Percentiles rank a stretch among this genome's conserved stretches.
Evolutionary conservation across 2,113 vertebrate species (phyloP).

Genomic region (Plestiodon gilberti): DNA sequence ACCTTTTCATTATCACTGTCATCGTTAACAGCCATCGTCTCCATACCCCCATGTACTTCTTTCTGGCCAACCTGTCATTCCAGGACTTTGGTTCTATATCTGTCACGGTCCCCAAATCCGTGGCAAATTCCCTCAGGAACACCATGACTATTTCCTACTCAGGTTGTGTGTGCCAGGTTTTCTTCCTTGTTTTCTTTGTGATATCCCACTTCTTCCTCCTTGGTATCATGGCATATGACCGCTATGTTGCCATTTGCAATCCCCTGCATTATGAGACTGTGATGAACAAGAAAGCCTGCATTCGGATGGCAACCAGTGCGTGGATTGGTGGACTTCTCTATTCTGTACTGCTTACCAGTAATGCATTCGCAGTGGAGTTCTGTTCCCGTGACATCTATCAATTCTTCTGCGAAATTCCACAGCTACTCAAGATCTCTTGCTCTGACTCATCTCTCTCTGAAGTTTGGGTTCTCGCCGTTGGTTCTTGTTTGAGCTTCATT

Average conservation of each 20-base stretch:
- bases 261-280: neutral
- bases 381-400: constrained; percentile 29
- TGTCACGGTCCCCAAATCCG: neutral
- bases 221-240: neutral
- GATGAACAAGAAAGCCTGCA: neutral
- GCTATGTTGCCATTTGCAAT: neutral
- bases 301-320: too few species aligned
- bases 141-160: neutral
- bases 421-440: constrained; percentile 24
- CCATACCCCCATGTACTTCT: neutral
- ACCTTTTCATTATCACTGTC: neutral
- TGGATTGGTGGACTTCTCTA: too few species aligned
- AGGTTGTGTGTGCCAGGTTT: neutral
- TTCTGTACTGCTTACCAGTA: too few species aligned
- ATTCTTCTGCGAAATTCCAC: neutral
- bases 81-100: neutral
- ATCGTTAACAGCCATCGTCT: neutral
- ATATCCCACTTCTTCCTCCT: too few species aligned
- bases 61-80: neutral
- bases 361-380: constrained; percentile 32
- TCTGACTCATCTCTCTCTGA: neutral
- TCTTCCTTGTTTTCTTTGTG: neutral
- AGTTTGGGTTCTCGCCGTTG: neutral
- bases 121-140: neutral
- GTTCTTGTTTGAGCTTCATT: neutral